Evolutionary conservation across 2,113 vertebrate genomes (phyloP).

Genomic region (Ovis aries): DNA sequence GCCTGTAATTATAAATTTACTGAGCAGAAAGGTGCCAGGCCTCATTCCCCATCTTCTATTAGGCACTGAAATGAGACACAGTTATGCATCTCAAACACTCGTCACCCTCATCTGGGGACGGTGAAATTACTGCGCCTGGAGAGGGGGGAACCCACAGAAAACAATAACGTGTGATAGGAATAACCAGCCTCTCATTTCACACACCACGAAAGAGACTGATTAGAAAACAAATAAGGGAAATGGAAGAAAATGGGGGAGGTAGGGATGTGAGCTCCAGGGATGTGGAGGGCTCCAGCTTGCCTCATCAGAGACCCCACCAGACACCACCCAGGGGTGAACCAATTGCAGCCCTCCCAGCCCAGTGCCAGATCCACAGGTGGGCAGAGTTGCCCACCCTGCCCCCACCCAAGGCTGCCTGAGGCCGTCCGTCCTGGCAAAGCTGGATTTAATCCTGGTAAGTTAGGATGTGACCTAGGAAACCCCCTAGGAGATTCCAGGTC

Average conservation of each 20-base stretch:
- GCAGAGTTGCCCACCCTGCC: neutral
- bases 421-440: neutral
- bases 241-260: neutral
- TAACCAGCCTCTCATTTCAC: neutral
- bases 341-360: too few species aligned
- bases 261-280: neutral
- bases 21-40: constrained; percentile 41
- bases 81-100: constrained; percentile 52
- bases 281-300: neutral
- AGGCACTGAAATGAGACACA: constrained; percentile 40
- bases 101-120: constrained; percentile 33
- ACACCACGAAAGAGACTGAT: neutral
- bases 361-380: neutral
- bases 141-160: neutral
- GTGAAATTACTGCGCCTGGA: neutral
- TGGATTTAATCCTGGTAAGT: neutral
- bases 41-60: constrained; percentile 42
- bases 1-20: constrained; percentile 59
- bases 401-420: neutral
- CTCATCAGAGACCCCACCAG: neutral
- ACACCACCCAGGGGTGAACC: neutral
- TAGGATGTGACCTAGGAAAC: neutral
- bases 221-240: constrained; percentile 34
- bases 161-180: neutral
- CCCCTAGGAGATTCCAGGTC: neutral